Evolutionary conservation across 64 coral and sea anemone genomes (phyloP).

Genomic region (Pachyseris speciosa): DNA sequence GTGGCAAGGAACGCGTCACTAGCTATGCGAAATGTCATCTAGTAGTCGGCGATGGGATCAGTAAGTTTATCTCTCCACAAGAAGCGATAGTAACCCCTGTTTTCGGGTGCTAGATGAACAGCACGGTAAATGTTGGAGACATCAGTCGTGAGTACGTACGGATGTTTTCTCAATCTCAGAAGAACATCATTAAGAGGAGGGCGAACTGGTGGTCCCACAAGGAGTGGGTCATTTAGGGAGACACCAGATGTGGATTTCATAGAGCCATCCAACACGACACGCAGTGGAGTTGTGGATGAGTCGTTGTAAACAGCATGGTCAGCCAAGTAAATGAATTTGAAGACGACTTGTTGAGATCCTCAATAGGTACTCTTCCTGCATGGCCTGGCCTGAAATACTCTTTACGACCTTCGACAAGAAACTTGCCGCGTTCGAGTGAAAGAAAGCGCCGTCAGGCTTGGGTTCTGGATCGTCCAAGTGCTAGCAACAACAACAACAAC

Average conservation of each 20-base stretch:
- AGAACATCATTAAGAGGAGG: constrained; percentile 41
- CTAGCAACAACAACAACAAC: too few relatives aligned
- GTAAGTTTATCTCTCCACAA: neutral
- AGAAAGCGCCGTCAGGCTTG: too few relatives aligned
- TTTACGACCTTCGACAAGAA: neutral
- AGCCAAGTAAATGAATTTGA: constrained; percentile 10
- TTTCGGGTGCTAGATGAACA: neutral
- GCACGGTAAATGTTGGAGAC: constrained; percentile 64
- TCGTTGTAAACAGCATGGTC: constrained; percentile 63
- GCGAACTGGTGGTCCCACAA: constrained; percentile 51
- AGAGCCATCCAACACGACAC: constrained; percentile 61
- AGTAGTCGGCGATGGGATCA: neutral
- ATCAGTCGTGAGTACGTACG: constrained; percentile 35
- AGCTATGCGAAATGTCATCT: neutral
- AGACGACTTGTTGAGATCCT: neutral
- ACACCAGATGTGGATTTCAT: constrained; percentile 32
- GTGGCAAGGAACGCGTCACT: neutral
- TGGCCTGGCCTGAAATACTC: neutral
- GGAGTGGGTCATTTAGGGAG: constrained; percentile 43
- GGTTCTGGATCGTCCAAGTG: too few relatives aligned
- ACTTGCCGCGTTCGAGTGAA: too few relatives aligned
- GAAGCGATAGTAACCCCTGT: constrained; percentile 28
- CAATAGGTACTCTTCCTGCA: neutral
- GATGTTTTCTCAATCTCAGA: constrained; percentile 54
- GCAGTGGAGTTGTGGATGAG: constrained; percentile 9